A percentile compares a stretch with the other conserved stretches of the same genome.
These are phyloP conservation scores for Bos indicus DNA, from an alignment of 2,113 vertebrate species.

Conservation along the genomic window DNA sequence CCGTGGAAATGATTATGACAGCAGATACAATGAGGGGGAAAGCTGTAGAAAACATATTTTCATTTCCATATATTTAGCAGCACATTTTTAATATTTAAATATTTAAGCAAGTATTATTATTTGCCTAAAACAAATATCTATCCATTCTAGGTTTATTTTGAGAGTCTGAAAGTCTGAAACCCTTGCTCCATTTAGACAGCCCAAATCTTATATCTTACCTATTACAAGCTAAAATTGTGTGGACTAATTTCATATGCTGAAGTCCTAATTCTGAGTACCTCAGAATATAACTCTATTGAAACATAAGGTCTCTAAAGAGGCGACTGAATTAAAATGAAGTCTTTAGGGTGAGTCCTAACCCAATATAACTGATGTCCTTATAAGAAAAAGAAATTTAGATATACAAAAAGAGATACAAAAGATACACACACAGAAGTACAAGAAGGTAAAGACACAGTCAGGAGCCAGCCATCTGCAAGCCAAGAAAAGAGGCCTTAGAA, in stretches of 20 bases:
- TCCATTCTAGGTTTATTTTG: background rate
- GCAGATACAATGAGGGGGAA: background rate
- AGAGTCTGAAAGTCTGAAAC: background rate
- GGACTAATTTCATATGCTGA: background rate
- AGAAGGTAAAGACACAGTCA: background rate
- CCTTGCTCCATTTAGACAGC: background rate
- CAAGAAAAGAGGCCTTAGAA: background rate
- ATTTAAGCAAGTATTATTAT: background rate
- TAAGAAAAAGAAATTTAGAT: background rate
- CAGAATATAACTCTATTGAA: background rate
- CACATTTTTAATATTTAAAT: background rate
- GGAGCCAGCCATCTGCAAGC: background rate
- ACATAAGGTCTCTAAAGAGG: background rate
- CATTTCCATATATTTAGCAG: background rate
- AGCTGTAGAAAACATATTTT: background rate
- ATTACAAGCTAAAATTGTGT: background rate
- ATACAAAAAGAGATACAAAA: background rate
- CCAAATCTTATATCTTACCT: background rate
- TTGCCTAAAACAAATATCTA: background rate
- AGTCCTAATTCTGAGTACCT: background rate
- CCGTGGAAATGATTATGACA: background rate
- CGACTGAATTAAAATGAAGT: background rate
- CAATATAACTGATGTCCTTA: background rate
- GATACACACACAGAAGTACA: background rate
- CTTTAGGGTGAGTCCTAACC: background rate